These are phyloP conservation scores for Corvus cornix DNA, from an alignment of 2,113 vertebrate species.

Conservation along the genomic window DNA sequence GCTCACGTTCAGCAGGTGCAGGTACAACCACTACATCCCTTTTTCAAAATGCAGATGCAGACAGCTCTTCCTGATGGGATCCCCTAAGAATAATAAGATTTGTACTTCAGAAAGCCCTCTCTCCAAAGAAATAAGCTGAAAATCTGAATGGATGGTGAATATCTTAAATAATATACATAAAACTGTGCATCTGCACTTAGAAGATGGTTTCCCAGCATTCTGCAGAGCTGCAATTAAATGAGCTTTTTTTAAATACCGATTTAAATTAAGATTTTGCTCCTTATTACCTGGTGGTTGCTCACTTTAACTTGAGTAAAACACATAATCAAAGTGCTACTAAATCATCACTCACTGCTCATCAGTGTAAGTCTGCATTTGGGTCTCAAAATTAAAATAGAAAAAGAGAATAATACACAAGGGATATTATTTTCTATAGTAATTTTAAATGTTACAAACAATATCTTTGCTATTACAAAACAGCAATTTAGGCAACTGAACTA, in stretches of 20 bases:
- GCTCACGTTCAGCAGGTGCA: background rate
- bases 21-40: background rate
- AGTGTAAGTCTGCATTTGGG: background rate
- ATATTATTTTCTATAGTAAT: background rate
- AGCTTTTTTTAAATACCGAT: background rate
- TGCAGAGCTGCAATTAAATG: background rate
- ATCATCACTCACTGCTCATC: background rate
- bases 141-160: background rate
- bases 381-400: background rate
- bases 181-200: background rate
- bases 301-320: background rate
- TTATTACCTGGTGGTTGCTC: background rate
- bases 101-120: background rate
- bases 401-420: background rate
- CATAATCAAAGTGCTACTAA: background rate
- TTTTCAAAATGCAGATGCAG: background rate
- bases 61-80: background rate
- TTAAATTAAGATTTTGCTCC: background rate
- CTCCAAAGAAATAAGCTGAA: background rate
- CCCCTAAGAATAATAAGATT: background rate
- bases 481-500: constrained; percentile 28
- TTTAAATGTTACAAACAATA: background rate
- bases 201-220: background rate
- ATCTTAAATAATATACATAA: background rate
- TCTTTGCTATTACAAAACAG: constrained; percentile 25